A percentile compares a stretch with the other conserved stretches of the same genome.
Evolutionary conservation across 2,113 vertebrate species (phyloP).

Genomic region (Physeter macrocephalus): DNA sequence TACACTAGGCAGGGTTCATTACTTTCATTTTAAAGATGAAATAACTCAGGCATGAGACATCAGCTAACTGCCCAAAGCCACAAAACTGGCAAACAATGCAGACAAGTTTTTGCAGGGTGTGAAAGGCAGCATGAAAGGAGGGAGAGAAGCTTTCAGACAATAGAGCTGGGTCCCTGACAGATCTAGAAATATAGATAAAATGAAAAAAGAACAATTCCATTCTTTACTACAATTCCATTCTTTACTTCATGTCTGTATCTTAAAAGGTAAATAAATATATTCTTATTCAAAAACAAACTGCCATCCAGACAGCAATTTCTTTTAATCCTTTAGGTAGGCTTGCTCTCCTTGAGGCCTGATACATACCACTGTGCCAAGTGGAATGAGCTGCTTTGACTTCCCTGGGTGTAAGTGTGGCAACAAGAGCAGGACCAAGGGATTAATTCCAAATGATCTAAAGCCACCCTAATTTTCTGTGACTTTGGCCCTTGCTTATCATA

Average conservation of each 20-base stretch:
- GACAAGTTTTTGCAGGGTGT: background rate
- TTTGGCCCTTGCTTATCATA: background rate
- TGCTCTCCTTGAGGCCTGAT: background rate
- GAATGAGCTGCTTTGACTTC: background rate
- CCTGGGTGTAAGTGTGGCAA: background rate
- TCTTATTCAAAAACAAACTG: slow-evolving; percentile 10
- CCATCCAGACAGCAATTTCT: background rate
- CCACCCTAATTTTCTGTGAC: background rate
- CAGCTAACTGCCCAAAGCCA: background rate
- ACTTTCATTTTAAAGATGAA: slow-evolving; percentile 47
- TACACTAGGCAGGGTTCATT: background rate
- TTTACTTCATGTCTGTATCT: background rate
- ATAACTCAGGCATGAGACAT: slow-evolving; percentile 16
- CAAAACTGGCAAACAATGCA: background rate
- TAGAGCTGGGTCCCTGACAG: background rate
- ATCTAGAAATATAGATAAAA: background rate
- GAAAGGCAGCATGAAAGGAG: background rate
- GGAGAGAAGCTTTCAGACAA: background rate
- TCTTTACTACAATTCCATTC: background rate
- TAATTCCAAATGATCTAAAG: slow-evolving; percentile 7
- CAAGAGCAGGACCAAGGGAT: background rate
- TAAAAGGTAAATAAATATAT: slow-evolving; percentile 1
- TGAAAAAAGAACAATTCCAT: background rate
- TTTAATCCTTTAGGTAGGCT: background rate
- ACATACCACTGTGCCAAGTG: background rate